These are phyloP conservation scores for Misgurnus anguillicaudatus DNA, from an alignment of 2,113 vertebrate genomes.

Conservation along the genomic window DNA sequence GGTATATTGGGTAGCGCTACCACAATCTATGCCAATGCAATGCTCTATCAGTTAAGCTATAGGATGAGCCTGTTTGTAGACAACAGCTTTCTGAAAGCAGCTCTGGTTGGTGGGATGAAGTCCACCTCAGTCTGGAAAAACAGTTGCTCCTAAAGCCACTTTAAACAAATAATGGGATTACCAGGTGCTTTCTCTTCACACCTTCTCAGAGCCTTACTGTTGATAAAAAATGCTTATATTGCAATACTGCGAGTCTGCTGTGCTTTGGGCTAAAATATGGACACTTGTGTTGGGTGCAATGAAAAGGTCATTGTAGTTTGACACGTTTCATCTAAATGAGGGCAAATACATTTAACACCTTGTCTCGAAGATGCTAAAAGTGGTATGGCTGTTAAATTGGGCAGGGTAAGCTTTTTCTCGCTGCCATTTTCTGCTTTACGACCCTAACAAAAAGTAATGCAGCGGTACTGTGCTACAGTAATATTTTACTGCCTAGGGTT, in stretches of 20 bases:
- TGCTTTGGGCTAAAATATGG: background rate
- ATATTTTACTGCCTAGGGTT: too few relatives aligned
- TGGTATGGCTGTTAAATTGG: background rate
- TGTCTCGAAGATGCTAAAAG: slow-evolving; percentile 23
- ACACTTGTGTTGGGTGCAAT: slow-evolving; percentile 6
- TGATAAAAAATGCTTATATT: slow-evolving; percentile 20
- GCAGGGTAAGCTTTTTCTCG: background rate
- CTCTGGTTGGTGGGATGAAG: slow-evolving; percentile 6
- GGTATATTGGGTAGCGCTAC: too few relatives aligned
- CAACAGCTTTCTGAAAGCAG: background rate
- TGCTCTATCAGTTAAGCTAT: too few relatives aligned
- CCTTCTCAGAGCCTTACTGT: slow-evolving; percentile 11
- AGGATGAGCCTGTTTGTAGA: background rate
- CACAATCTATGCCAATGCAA: too few relatives aligned
- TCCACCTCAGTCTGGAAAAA: background rate
- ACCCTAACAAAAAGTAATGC: background rate
- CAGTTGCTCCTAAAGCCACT: slow-evolving; percentile 11
- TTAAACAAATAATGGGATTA: slow-evolving; percentile 40
- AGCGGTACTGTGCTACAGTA: background rate
- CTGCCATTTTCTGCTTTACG: background rate
- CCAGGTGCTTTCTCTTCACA: slow-evolving; percentile 5
- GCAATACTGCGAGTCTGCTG: background rate
- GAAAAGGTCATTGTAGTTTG: slow-evolving; percentile 26
- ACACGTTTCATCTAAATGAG: slow-evolving; percentile 24
- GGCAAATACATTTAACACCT: slow-evolving; percentile 14